Conservation (phyloP, 2,888 invertebrate genomes). For the Andrena hattorfiana region DNA sequence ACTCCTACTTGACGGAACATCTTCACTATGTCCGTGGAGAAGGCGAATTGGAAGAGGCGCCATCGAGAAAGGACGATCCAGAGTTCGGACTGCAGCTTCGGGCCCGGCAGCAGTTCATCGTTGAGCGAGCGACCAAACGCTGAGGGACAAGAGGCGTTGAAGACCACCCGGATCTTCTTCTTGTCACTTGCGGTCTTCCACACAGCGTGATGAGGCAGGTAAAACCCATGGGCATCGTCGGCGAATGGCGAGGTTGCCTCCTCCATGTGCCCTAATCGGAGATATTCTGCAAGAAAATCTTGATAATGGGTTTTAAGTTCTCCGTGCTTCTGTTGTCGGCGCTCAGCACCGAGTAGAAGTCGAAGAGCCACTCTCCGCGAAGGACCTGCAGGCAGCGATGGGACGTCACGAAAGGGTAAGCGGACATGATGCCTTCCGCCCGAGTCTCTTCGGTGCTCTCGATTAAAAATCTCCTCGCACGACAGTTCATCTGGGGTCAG, state of each 20-base stretch:
- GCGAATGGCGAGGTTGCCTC: neutral
- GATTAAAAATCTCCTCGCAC: neutral
- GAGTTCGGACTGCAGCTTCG: neutral
- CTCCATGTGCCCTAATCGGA: neutral
- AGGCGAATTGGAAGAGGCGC: neutral
- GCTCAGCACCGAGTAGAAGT: neutral
- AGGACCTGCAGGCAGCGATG: neutral
- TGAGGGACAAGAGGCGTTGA: neutral
- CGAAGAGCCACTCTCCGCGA: neutral
- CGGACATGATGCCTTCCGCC: neutral
- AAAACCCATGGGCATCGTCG: neutral
- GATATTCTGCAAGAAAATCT: neutral
- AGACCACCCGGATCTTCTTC: neutral
- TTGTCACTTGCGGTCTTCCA: neutral
- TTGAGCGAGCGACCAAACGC: neutral
- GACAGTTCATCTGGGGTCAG: neutral
- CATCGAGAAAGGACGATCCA: neutral
- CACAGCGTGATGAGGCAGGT: neutral
- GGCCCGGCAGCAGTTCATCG: neutral
- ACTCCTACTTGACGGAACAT: slow-evolving; percentile 2
- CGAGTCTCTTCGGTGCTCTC: neutral
- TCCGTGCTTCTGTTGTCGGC: neutral
- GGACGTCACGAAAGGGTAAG: neutral
- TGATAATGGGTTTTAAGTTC: neutral
- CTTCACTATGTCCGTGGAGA: slow-evolving; percentile 6